Evolutionary conservation across 2,797 vertebrate species (phyloP).

Genomic region (Pipistrellus pygmaeus): DNA sequence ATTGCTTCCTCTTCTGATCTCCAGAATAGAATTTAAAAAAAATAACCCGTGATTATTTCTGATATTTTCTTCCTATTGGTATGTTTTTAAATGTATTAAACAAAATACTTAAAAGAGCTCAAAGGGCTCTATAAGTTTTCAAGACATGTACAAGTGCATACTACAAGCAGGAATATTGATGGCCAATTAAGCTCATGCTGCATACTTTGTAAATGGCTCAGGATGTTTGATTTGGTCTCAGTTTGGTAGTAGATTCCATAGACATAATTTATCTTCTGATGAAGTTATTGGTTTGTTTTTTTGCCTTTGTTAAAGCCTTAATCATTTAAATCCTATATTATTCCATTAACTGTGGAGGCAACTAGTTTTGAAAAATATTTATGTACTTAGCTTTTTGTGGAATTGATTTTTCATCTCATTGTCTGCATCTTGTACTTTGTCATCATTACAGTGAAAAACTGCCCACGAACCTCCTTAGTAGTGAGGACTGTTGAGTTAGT

Average conservation of each 20-base stretch:
- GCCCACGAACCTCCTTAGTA: background rate
- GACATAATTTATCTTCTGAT: background rate
- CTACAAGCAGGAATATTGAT: background rate
- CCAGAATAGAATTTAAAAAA: background rate
- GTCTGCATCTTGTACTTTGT: constrained; percentile 16
- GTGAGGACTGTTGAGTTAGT: background rate
- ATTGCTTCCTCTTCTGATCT: background rate
- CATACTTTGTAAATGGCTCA: background rate
- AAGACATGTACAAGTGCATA: background rate
- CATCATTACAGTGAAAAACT: constrained; percentile 64
- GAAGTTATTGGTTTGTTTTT: background rate
- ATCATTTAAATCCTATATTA: background rate
- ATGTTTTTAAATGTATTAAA: constrained; percentile 8
- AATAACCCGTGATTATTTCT: background rate
- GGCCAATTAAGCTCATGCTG: background rate
- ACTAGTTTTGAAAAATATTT: background rate
- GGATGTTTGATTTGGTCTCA: background rate
- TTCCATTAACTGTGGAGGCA: background rate
- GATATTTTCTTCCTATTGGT: background rate
- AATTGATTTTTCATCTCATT: background rate
- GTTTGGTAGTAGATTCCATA: background rate
- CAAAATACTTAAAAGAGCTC: background rate
- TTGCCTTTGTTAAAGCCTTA: constrained; percentile 1
- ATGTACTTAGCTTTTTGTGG: background rate
- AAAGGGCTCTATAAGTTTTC: background rate